Base-by-base conservation (phyloP, 2,888 invertebrate genomes). In the Antheraea yamamai region DNA sequence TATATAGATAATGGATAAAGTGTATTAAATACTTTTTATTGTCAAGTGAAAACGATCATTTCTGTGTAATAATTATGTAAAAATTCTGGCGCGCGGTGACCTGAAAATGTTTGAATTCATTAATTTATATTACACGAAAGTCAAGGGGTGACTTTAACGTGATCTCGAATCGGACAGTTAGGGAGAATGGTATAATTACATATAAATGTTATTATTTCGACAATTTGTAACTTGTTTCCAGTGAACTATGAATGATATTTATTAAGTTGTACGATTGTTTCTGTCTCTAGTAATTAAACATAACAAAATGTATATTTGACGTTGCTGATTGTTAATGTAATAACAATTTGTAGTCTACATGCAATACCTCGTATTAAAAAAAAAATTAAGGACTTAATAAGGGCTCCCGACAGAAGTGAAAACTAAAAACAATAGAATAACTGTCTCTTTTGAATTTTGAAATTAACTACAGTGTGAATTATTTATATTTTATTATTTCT, bases 111-210 rank as follows among this genome's bases (percentile, higher is more conserved):
- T 89, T 90, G 85, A 91, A 89, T 93, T 91, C 91, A 92, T 92
- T 93, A 92, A 91, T 89, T 85, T 87, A 85, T 85, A 93, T 88
- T 92, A 93, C 88, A 91, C 81, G 86, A 82, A 85, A 91, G 93
- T 90, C 91, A 84, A 87, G 89, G 85, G 91, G 78, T 86, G 93
- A 80, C 92, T 92, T 90, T 83, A 84, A 88, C 84, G 88, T 93
- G 94, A 94, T 94, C 94, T 94, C 94, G 91, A 92, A 92, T 92
- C 88, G 87, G 88, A 88, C 70, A 82, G 88, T 88, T 88, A 81
- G 81, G 85, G 85, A 87, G 80, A 85, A 81, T 80, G 80, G 79
- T 82, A 78, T 77, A 66, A 4, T 47, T 47, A 47, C 47, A 47
- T 78, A 79, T 80, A 79, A 81, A 80, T 80, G 81, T 80, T 78